phyloP scores from a whole-genome alignment of 2,888 invertebrate genomes.

The Clostera curtula region DNA sequence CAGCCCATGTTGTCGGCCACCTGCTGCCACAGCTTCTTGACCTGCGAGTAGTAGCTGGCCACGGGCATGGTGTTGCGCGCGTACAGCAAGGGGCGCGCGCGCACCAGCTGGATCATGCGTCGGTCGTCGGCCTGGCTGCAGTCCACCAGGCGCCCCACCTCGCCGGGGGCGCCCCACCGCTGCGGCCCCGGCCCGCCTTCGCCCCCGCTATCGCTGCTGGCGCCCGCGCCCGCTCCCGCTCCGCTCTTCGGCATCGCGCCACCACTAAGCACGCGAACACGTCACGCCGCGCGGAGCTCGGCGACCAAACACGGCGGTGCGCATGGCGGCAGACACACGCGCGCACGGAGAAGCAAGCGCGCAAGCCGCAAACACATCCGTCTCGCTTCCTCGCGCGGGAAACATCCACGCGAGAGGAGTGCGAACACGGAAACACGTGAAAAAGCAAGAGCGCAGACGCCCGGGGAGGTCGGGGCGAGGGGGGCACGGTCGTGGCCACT shows the following conservation, averaged over 20 bases:
- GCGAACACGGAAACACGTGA: constrained; percentile 38
- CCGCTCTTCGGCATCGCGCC: constrained; percentile 5
- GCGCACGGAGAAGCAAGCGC: constrained; percentile 55
- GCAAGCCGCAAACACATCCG: constrained; percentile 33
- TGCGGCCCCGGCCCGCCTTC: constrained; percentile 4
- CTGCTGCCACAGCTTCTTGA: constrained; percentile 56
- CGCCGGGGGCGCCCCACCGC: constrained; percentile 15
- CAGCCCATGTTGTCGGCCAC: constrained; percentile 59
- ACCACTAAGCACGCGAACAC: constrained; percentile 20
- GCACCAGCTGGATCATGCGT: constrained; percentile 55
- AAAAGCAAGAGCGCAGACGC: constrained; percentile 66
- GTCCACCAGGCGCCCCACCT: constrained; percentile 55
- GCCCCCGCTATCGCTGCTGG: constrained; percentile 4
- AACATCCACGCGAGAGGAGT: constrained; percentile 19
- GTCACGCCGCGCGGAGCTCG: constrained; percentile 38
- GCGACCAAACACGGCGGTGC: constrained; percentile 47
- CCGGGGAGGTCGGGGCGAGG: constrained; percentile 21
- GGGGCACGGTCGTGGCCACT: constrained; percentile 19
- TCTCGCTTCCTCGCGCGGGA: constrained; percentile 33
- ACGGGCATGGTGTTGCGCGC: constrained; percentile 65
- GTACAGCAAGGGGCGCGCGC: constrained; percentile 54
- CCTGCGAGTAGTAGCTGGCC: constrained; percentile 60
- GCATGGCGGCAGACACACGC: constrained; percentile 61
- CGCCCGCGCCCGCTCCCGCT: constrained; percentile 11
- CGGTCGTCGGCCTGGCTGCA: constrained; percentile 61